Base-by-base conservation (phyloP, 2,113 vertebrate species). In the Cephalophus harveyi region DNA sequence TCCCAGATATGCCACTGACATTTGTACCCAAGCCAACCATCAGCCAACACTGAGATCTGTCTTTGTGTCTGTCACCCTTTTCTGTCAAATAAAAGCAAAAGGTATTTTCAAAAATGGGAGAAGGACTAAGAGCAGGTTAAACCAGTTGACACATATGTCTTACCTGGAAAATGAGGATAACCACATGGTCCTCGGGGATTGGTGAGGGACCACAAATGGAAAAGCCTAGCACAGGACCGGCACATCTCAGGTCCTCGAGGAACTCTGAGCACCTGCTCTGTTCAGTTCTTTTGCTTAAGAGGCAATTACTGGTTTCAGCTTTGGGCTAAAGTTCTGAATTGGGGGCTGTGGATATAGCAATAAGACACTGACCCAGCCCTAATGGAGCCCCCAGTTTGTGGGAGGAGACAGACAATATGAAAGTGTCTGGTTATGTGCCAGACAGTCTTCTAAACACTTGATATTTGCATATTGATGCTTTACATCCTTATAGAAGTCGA, bases 11-110 rank as follows among this genome's bases (percentile, higher is more conserved):
- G 2, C 27, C 57, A 52, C 46, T 33, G 48, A 82, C 48, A n/a
- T 46, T 50, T 74, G 50, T 52, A 64, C 48, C 27, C 28, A 79
- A 89, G 40, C 36, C 36, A 84, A 30, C 54, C 15, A 30, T 50
- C 76, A 81, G 52, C 27, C 13, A 52, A 28, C 28, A 28, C 28
- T 50, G 57, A 90, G 48, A 6, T 30, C 59, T 71, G 28, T 57
- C 84, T 89, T 89, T 54, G 13, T 17, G 81, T 23, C 36, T 88
- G 4, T 82, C 30, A 89, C 36, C 50, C 11, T 15, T 67, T 96
- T 54, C 17, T 86, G 36, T 43, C 59, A 92, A 89, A 92, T 62
- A 81, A 82, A 88, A 92, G 43, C 40, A 88, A 86, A 97, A 90
- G 11, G 1, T 46, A 87, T 82, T 93, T 97, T 95, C 59, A 91